Base-by-base conservation (phyloP, 2,888 invertebrate species). In the Trachelus troglodyta region DNA sequence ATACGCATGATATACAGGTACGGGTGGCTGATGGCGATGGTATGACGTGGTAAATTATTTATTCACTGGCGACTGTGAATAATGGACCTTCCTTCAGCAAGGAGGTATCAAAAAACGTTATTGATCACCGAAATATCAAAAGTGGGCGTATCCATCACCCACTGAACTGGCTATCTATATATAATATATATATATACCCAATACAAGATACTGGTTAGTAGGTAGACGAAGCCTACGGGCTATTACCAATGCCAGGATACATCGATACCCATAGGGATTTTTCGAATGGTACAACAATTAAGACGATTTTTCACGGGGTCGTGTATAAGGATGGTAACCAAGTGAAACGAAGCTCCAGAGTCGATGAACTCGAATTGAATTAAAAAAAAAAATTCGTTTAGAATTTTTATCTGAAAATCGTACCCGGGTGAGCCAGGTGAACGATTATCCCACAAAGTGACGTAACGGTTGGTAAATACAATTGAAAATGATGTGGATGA, bases 121-220 rank as follows among this genome's bases (percentile, higher is more conserved):
- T 89, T 89, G 89, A 89, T 89, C 88, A 89, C 87, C 87, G 85
- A 89, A 89, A 89, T 88, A 89, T 88, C 87, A 88, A 88, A 87
- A 87, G 87, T 88, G 85, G 88, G 88, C 87, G 88, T 89, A 89
- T 89, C 87, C 86, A 88, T 88, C 88, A 89, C 83, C 85, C 83
- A 85, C 81, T 83, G 85, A 85, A 83, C 85, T 76, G 69, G 69
- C 73, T 69, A 75, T 74, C 71, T 77, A 77, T 71, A 75, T 34
- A 75, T 68, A 11, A 56, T 75, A 76, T 69, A 73, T 12, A 34
- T 56, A 75, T 30, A 69, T 77, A 40, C 30, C 23, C 12, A 40
- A 15, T 37, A 34, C 37, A 56, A 2, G 0, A 56, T 56, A 56
- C 56, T 56, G 56, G 56, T 23, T 56, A 56, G 56, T 56, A 56